Evolutionary conservation across 2,113 vertebrate genomes (phyloP).

Genomic region (Ciconia boyciana): DNA sequence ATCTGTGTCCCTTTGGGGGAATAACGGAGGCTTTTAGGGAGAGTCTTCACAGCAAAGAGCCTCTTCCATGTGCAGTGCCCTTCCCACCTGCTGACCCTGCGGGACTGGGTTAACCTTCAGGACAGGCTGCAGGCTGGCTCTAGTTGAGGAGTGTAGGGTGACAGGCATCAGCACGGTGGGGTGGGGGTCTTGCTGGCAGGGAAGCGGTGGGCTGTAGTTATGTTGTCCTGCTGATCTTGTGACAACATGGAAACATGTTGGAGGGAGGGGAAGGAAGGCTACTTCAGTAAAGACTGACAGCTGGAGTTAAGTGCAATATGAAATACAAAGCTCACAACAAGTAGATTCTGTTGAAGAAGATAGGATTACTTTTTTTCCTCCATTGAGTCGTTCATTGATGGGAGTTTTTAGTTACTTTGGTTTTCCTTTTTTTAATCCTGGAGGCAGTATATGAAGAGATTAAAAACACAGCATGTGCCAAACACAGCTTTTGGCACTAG

Average conservation of each 20-base stretch:
- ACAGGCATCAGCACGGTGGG: fast-evolving
- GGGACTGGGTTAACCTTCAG: background rate
- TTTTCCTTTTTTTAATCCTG: background rate
- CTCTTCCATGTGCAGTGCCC: background rate
- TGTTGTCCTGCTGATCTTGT: background rate
- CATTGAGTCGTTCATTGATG: background rate
- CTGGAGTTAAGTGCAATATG: background rate
- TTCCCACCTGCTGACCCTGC: background rate
- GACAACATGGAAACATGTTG: background rate
- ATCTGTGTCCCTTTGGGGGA: background rate
- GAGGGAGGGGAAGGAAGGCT: background rate
- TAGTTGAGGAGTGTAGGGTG: background rate
- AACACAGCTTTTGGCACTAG: background rate
- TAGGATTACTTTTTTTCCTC: background rate
- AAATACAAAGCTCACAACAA: background rate
- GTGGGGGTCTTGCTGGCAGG: background rate
- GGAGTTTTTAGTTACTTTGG: background rate
- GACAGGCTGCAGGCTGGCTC: background rate
- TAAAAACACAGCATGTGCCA: background rate
- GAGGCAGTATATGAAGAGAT: background rate
- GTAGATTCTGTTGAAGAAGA: background rate
- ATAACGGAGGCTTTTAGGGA: background rate
- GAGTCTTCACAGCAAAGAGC: background rate
- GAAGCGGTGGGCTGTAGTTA: background rate
- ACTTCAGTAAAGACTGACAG: background rate